Evolutionary conservation across 2,888 invertebrate genomes (phyloP), one percentile per base, ranked within the genome.

Genomic region (Hirtodrosophila cameraria): DNA sequence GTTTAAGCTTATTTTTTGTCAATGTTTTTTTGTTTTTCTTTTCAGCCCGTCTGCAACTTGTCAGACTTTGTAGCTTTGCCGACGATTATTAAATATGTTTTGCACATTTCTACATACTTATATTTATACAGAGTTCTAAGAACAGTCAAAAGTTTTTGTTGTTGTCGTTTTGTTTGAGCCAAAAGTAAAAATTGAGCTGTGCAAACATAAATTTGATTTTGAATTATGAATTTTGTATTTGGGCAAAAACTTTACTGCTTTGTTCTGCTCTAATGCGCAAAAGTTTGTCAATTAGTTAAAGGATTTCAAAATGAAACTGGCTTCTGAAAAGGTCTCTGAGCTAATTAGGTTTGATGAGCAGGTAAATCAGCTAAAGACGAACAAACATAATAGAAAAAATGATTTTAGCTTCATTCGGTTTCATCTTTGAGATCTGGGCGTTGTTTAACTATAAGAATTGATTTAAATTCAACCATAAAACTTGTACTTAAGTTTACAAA

Each of bases 261-360:
- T 58, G 12, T 28, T 60, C 58, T 41, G 33, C 30, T 42, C 8
- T 58, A 58, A 41, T 68, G 68, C 38, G 62, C 48, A 55, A 67
- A 57, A 46, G 11, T 42, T 38, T 25, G 39, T 30, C 64, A 81
- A 68, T 76, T 65, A 76, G 69, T 58, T 35, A 46, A 67, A 67
- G 65, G 68, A 75, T 65, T 71, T 54, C n/a, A 16, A 35, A 50
- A 41, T 33, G 39, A 25, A 43, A 35, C 31, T 11, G 28, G 43
- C 63, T 74, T 63, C 67, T 45, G 66, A 46, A 71, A 64, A 33
- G 41, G 49, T 50, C 52, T 48, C 13, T 8, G 7, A 41, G 11
- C 55, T 70, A 60, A 83, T 83, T 54, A 58, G 60, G 41, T 59
- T 75, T 53, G 68, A 61, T 75, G 58, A 46, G 39, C 48, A 13